A percentile compares a stretch with the other conserved stretches of the same genome.
These are phyloP conservation scores for Cossypha polioptera DNA, from an alignment of 2,797 vertebrate species.

Conservation along the genomic window DNA sequence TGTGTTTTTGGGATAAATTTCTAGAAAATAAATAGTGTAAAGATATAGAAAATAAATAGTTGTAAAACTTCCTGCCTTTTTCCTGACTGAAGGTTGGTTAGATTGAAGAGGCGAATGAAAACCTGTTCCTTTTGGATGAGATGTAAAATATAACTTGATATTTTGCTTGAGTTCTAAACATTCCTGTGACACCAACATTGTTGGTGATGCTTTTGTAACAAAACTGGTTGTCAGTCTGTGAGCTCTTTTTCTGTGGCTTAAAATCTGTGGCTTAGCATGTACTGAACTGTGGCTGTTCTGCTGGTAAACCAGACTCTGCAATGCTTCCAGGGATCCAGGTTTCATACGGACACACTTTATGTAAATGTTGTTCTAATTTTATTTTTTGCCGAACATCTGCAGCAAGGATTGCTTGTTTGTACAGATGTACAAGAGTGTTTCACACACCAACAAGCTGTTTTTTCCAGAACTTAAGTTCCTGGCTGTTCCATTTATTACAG, in stretches of 20 bases:
- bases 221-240: conserved; percentile 58
- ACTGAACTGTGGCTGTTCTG: conserved; percentile 47
- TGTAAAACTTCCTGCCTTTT: conserved; percentile 63
- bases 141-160: conserved; percentile 65
- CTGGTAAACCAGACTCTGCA: conserved; percentile 34
- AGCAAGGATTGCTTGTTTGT: background rate
- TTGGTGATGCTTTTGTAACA: conserved; percentile 51
- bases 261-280: conserved; percentile 53
- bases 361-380: conserved; percentile 35
- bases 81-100: conserved; percentile 46
- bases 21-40: conserved; percentile 54
- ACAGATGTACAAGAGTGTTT: background rate
- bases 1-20: conserved; percentile 55
- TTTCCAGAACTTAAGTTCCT: background rate
- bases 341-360: background rate
- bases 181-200: background rate
- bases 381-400: conserved; percentile 7
- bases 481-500: background rate
- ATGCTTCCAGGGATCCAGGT: background rate
- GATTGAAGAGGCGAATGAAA: conserved; percentile 63
- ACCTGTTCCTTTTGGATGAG: conserved; percentile 45
- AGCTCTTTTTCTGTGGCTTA: conserved; percentile 16
- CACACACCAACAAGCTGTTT: background rate
- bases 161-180: conserved; percentile 55
- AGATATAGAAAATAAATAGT: conserved; percentile 45